Percentiles rank a stretch among this genome's conserved stretches.
phyloP scores from a whole-genome alignment of 2,888 invertebrate species.

The Lobophora halterata region DNA sequence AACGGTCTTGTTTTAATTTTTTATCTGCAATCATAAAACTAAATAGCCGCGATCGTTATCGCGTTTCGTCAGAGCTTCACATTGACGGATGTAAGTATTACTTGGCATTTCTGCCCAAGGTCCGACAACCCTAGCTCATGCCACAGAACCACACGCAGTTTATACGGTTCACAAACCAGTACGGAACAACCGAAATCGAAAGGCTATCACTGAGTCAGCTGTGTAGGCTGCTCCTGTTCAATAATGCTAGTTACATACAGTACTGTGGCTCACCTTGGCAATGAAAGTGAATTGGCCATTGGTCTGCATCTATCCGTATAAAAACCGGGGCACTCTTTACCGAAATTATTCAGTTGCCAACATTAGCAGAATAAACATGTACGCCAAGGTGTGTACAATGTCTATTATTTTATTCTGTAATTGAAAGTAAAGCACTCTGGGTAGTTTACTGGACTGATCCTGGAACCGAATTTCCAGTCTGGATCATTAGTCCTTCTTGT shows the following conservation, averaged over 20 bases:
- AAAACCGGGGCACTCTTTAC: slow-evolving; percentile 68
- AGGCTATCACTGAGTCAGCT: slow-evolving; percentile 73
- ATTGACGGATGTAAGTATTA: slow-evolving; percentile 18
- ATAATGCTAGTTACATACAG: slow-evolving; percentile 40
- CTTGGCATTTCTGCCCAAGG: slow-evolving; percentile 45
- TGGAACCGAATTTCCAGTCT: no score
- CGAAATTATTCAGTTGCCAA: slow-evolving; percentile 78
- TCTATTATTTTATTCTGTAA: slow-evolving; percentile 14
- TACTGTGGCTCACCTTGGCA: slow-evolving; percentile 69
- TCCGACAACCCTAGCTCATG: slow-evolving; percentile 43
- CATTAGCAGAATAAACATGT: slow-evolving; percentile 74
- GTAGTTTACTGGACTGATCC: no score
- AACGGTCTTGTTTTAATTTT: no score
- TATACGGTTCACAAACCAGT: no score
- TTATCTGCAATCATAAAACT: slow-evolving; percentile 9
- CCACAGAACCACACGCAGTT: slow-evolving; percentile 33
- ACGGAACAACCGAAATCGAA: slow-evolving; percentile 71
- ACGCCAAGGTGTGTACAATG: slow-evolving; percentile 69
- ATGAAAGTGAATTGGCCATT: slow-evolving; percentile 74
- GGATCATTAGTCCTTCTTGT: no score
- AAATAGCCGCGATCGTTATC: slow-evolving; percentile 8
- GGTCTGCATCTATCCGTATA: slow-evolving; percentile 61
- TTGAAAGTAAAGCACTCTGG: no score
- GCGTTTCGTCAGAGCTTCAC: slow-evolving; percentile 15
- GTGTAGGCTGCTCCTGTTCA: no score